Evolutionary conservation across 2,113 vertebrate species (phyloP), one percentile per base, ranked within the genome.

Genomic region (Platysternon megacephalum): DNA sequence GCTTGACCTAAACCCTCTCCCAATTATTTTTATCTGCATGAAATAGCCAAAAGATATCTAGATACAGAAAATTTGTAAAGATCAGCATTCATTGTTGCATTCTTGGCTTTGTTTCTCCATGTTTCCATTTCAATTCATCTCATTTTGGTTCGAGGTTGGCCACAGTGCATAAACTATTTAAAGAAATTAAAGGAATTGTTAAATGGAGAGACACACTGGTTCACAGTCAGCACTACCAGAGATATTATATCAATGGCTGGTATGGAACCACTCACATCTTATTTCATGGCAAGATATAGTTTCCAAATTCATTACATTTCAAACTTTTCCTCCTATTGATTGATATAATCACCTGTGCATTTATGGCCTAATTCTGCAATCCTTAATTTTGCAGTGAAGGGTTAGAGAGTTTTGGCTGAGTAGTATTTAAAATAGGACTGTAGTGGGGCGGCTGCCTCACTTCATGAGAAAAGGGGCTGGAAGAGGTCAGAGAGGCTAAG

Each of bases 1-100:
- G 87, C 89, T 94, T 95, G 93, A 79, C 84, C 87, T 94, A 87
- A 95, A 79, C 29, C 52, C 42, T 86, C 82, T 65, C 28, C 4
- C 49, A 53, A 61, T 78, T n/a, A 3, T 78, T 91, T 17, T 8
- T 11, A 86, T 87, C 74, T 32, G 44, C 74, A 3, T 11, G n/a
- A 80, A 93, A 79, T 4, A 92, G 72, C 85, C 90, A 91, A 68
- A 65, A n/a, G 35, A n/a, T n/a, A 68, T n/a, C 65, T 68, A 68
- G 16, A n/a, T 19, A n/a, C 87, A 89, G 87, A 92, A 93, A 79
- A 86, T 89, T 88, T 81, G 81, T 86, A 89, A 68, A 78, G 51
- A 58, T 17, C 89, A 80, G 9, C 16, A 3, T 9, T 56, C 26
- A 35, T 22, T 81, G 13, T 21, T 19, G 51, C n/a, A 82, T 32